phyloP scores from a whole-genome alignment of 64 coral and sea anemone genomes.

The Acropora tenuis region DNA sequence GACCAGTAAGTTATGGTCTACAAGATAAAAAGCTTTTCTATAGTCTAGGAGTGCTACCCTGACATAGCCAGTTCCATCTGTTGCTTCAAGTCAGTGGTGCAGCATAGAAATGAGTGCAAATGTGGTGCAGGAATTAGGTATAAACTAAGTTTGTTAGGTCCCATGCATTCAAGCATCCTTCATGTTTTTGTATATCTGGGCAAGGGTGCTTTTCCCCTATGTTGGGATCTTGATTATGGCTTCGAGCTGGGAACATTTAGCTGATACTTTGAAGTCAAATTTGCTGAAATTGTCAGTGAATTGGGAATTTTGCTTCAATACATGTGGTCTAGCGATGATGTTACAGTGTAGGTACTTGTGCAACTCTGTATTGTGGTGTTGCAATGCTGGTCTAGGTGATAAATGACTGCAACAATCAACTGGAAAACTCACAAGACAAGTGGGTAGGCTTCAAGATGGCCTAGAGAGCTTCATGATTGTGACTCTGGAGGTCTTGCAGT shows the following conservation, averaged over 20 bases:
- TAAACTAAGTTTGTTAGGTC: conserved; percentile 11
- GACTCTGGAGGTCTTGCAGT: background rate
- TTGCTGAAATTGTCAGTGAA: background rate
- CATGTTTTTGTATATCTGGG: background rate
- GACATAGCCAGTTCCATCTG: too few species aligned
- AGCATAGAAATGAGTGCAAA: conserved; percentile 48
- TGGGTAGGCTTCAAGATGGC: background rate
- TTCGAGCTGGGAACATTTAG: background rate
- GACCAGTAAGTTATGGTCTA: background rate
- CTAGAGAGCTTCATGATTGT: background rate
- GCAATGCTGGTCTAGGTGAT: background rate
- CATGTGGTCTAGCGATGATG: background rate
- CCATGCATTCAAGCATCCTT: background rate
- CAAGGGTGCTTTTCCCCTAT: background rate
- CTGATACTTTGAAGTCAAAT: background rate
- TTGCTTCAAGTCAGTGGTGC: background rate
- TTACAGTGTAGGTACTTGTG: background rate
- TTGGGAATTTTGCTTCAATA: background rate
- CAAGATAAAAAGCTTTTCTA: too few species aligned
- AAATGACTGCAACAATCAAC: background rate
- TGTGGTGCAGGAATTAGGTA: conserved; percentile 20
- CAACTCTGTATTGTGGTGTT: background rate
- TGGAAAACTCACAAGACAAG: background rate
- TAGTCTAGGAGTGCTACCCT: too few species aligned
- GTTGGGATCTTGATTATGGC: background rate